Evolutionary conservation across 2,113 vertebrate species (phyloP), one percentile per base, ranked within the genome.

Genomic region (Cervus canadensis): DNA sequence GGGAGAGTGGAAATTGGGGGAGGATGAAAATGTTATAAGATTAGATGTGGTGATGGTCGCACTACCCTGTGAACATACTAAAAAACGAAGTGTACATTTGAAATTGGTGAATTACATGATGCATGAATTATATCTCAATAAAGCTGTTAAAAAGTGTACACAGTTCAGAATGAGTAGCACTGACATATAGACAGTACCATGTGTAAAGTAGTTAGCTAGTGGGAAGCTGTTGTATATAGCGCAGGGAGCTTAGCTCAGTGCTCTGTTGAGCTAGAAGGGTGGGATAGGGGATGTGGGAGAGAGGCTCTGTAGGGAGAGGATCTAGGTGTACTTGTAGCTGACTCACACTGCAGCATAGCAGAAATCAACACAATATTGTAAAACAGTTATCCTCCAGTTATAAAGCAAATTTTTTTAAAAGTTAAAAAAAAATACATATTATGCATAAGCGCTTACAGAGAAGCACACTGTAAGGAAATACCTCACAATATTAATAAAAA

Each of bases 21-120:
- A 97, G 21, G 28, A 56, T 87, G 52, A 95, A 90, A 64, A 43
- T 89, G 52, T 62, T 92, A 36, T 89, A 89, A 96, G 52, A n/a
- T 91, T 87, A 88, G 57, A 94, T 57, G 13, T 92, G 74, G 19
- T 71, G n/a, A 89, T 62, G 16, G 62, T 60, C 74, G 33, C 13
- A 40, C 2, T 43, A n/a, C 21, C n/a, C 33, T 87, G 36, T 87
- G 71, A 87, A 89, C 21, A 43, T 25, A 60, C 33, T 40, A 15
- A 87, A n/a, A 86, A 62, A 59, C 26, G 45, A 64, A n/a, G 33
- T 64, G 6, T 50, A 40, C 4, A 64, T 13, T 64, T 67, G 28
- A 93, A 82, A 25, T 83, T 48, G n/a, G 33, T 33, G 12, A 93
- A 78, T 87, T 90, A 33, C 84, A 8, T 85, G n/a, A 9, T 93